Evolutionary conservation across 2,888 invertebrate species (phyloP).

Genomic region (Meta bourneti): DNA sequence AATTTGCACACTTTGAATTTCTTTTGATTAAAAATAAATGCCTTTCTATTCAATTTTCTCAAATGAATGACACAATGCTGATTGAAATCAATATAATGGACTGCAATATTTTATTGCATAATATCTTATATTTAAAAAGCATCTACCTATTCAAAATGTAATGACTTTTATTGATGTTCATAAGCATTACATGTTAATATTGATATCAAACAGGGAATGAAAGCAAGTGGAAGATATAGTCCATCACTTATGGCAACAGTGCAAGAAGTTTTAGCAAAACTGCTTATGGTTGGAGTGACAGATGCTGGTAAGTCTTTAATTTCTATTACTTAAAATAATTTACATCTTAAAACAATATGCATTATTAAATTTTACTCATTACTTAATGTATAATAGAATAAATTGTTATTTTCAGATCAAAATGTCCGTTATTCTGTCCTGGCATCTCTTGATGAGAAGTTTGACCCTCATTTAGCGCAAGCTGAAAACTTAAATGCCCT

Average conservation of each 20-base stretch:
- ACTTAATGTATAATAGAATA: not conserved
- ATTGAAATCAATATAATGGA: not conserved
- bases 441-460: slow-evolving; percentile 92
- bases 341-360: not conserved
- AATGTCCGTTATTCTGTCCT: slow-evolving; percentile 96
- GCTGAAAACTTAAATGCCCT: slow-evolving; percentile 95
- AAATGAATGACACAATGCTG: too few species aligned
- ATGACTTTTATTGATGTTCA: not conserved
- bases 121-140: not conserved
- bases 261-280: slow-evolving; percentile 93
- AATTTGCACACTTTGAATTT: too few species aligned
- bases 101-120: not conserved
- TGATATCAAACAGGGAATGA: slow-evolving; percentile 60
- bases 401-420: slow-evolving; percentile 84
- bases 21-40: too few species aligned
- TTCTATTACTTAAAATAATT: not conserved
- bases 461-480: slow-evolving; percentile 97
- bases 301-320: slow-evolving; percentile 86
- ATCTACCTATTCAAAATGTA: not conserved
- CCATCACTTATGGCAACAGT: slow-evolving; percentile 93
- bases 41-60: too few species aligned
- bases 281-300: slow-evolving; percentile 95
- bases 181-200: not conserved
- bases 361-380: not conserved
- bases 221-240: slow-evolving; percentile 78